phyloP scores from a whole-genome alignment of 2,113 vertebrate genomes.

The Cynopterus brachyotis region DNA sequence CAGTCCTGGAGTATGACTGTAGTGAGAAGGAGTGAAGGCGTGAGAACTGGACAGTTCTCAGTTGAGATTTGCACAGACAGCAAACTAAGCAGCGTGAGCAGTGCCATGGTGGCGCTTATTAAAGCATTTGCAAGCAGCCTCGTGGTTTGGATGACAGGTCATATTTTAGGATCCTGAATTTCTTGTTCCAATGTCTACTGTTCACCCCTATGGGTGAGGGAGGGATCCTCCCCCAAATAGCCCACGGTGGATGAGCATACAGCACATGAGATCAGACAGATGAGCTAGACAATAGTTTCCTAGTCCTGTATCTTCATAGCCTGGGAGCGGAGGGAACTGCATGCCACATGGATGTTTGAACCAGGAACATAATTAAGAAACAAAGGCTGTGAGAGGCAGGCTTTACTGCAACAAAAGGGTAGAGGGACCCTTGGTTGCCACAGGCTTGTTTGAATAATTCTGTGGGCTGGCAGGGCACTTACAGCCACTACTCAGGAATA shows the following conservation, averaged over 20 bases:
- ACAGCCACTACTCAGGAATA: neutral
- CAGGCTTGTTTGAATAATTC: neutral
- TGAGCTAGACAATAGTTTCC: neutral
- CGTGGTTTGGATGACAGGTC: neutral
- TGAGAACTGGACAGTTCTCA: neutral
- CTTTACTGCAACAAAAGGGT: neutral
- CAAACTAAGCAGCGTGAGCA: neutral
- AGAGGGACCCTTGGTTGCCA: neutral
- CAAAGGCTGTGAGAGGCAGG: neutral
- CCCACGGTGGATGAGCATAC: neutral
- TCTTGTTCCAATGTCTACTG: neutral
- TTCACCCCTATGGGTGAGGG: neutral
- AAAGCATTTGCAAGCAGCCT: neutral
- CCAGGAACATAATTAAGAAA: neutral
- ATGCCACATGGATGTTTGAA: neutral
- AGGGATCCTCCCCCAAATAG: neutral
- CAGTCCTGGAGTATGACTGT: no score
- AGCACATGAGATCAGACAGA: neutral
- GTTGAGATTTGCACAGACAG: neutral
- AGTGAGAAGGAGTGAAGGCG: neutral
- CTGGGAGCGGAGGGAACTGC: rapidly evolving
- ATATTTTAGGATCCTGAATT: neutral
- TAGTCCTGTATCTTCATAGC: neutral
- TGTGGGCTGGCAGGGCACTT: neutral
- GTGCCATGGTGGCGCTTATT: neutral